Conservation (phyloP, 2,113 vertebrate genomes). For the Muntiacus muntjak region DNA sequence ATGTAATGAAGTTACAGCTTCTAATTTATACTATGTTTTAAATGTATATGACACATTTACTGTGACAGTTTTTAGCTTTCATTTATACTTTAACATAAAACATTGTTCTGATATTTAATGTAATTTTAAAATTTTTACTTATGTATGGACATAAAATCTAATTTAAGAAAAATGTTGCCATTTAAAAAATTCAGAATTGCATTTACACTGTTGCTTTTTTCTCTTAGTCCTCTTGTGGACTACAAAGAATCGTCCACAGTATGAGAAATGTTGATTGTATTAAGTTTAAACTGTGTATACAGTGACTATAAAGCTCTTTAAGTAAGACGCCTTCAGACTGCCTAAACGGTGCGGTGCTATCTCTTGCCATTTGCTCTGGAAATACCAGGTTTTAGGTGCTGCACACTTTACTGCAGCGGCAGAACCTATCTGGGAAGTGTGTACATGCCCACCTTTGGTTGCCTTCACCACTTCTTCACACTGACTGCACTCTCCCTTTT, state of each 20-base stretch:
- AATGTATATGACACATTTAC: neutral
- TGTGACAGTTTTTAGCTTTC: neutral
- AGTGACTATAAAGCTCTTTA: neutral
- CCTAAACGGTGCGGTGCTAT: neutral
- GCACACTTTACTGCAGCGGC: neutral
- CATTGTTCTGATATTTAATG: neutral
- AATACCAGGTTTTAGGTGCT: neutral
- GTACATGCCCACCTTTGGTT: neutral
- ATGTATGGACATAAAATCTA: neutral
- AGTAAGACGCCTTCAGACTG: neutral
- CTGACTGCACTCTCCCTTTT: neutral
- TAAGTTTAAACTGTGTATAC: neutral
- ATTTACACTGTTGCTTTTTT: neutral
- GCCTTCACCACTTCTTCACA: neutral
- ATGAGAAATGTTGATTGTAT: neutral
- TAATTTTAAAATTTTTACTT: neutral
- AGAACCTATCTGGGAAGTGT: neutral
- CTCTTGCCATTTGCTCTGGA: neutral
- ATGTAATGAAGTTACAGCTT: neutral
- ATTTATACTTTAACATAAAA: slow-evolving; percentile 6
- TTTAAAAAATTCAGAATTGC: neutral
- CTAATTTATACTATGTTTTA: neutral
- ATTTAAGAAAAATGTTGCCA: neutral
- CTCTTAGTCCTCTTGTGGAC: neutral
- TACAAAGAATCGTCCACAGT: neutral